phyloP scores from a whole-genome alignment of 1,140 invertebrate genomes.

The Hycleus phaleratus region DNA sequence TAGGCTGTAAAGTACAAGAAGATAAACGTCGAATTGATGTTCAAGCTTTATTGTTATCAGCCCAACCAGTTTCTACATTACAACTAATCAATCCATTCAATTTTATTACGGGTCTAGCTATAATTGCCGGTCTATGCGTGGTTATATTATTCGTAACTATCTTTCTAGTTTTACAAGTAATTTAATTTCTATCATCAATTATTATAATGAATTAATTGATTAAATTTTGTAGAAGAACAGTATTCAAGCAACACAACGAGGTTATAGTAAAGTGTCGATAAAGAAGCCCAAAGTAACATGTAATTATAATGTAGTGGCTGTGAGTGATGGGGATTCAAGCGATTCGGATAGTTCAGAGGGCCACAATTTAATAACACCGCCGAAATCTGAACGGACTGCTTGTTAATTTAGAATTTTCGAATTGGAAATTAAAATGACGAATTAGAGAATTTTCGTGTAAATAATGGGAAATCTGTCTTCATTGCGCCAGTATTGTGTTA shows the following conservation, averaged over 20 bases:
- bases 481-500: constrained; percentile 19
- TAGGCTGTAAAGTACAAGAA: constrained; percentile 37
- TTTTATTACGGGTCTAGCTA: constrained; percentile 55
- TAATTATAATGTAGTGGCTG: constrained; percentile 41
- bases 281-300: constrained; percentile 41
- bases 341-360: constrained; percentile 37
- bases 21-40: constrained; percentile 41
- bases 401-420: constrained; percentile 23
- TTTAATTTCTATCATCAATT: background rate
- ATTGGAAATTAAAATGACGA: background rate
- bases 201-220: background rate
- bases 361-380: constrained; percentile 29
- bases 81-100: constrained; percentile 47
- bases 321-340: constrained; percentile 37
- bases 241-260: constrained; percentile 29
- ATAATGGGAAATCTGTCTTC: constrained; percentile 28
- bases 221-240: constrained; percentile 32
- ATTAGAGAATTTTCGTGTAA: background rate
- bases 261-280: constrained; percentile 39
- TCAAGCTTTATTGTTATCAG: constrained; percentile 36
- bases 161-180: constrained; percentile 61
- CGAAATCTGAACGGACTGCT: constrained; percentile 34
- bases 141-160: constrained; percentile 58
- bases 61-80: constrained; percentile 38
- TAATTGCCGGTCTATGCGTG: constrained; percentile 57